These are phyloP conservation scores for Hirundo rustica DNA, from an alignment of 2,797 vertebrate genomes.

Conservation along the genomic window DNA sequence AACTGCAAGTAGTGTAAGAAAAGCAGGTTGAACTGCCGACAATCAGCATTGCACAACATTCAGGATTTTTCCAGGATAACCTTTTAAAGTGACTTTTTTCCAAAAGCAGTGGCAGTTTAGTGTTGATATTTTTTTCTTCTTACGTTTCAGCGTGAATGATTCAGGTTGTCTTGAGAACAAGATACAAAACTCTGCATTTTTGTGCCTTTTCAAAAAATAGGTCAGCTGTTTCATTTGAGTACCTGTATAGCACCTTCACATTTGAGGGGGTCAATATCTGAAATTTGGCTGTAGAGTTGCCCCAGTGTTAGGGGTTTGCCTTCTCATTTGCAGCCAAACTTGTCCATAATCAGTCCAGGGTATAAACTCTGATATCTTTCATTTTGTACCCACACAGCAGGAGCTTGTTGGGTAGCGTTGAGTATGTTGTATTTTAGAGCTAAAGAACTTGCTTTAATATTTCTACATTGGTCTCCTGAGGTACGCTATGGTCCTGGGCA, in stretches of 20 bases:
- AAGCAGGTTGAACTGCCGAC: neutral
- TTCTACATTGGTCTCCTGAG: neutral
- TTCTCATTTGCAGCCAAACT: neutral
- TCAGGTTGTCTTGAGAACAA: conserved; percentile 8
- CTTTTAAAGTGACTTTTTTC: conserved; percentile 18
- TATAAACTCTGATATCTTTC: neutral
- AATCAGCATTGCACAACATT: neutral
- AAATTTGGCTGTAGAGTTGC: neutral
- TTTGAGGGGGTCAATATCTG: neutral
- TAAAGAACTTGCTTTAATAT: neutral
- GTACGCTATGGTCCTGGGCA: neutral
- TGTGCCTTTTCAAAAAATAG: neutral
- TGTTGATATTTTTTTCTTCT: conserved; percentile 6
- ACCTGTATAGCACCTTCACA: neutral
- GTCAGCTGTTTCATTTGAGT: neutral
- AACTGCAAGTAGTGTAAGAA: neutral
- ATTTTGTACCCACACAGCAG: neutral
- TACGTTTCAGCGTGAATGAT: conserved; percentile 5
- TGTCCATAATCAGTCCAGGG: neutral
- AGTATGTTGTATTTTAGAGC: neutral
- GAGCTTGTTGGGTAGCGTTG: neutral
- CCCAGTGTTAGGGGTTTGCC: neutral
- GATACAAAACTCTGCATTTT: neutral
- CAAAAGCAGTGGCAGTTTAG: neutral
- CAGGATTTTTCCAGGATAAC: conserved; percentile 22